These are phyloP conservation scores for Hoplostethus mediterraneus DNA, from an alignment of 2,797 vertebrate genomes.

Conservation along the genomic window DNA sequence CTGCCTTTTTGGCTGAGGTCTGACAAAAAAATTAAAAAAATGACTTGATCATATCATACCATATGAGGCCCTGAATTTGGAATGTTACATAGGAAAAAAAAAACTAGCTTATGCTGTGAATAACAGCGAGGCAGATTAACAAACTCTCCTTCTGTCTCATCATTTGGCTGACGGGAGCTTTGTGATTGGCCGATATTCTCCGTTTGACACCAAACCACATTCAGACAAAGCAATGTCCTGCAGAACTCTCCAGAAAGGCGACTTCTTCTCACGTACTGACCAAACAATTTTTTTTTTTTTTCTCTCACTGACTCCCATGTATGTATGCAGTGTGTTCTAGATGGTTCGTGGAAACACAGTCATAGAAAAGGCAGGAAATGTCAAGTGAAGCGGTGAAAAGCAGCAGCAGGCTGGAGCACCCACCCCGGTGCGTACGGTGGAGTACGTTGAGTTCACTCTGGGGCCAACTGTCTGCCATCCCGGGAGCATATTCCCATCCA, in stretches of 20 bases:
- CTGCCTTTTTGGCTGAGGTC: slow-evolving; percentile 57
- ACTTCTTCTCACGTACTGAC: no score
- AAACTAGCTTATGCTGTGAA: slow-evolving; percentile 1
- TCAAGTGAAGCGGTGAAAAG: neutral
- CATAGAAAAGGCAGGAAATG: neutral
- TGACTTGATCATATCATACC: slow-evolving; percentile 55
- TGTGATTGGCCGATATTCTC: no score
- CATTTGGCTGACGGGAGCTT: slow-evolving; percentile 14
- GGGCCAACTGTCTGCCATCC: slow-evolving; percentile 31
- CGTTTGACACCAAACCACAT: no score
- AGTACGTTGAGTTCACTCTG: slow-evolving; percentile 13
- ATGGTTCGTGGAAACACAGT: neutral
- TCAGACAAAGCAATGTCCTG: no score
- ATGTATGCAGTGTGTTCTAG: neutral
- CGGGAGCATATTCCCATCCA: slow-evolving; percentile 50
- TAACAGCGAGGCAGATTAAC: slow-evolving; percentile 17
- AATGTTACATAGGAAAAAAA: slow-evolving; percentile 6
- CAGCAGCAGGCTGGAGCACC: neutral
- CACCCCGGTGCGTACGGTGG: neutral
- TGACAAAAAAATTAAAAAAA: slow-evolving; percentile 35
- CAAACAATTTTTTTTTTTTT: neutral
- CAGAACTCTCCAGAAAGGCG: no score
- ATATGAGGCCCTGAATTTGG: slow-evolving; percentile 48
- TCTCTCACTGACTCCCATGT: no score
- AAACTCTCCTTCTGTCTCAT: slow-evolving; percentile 10